Evolutionary conservation across 2,797 vertebrate genomes (phyloP).

Genomic region (Mareca strepera): DNA sequence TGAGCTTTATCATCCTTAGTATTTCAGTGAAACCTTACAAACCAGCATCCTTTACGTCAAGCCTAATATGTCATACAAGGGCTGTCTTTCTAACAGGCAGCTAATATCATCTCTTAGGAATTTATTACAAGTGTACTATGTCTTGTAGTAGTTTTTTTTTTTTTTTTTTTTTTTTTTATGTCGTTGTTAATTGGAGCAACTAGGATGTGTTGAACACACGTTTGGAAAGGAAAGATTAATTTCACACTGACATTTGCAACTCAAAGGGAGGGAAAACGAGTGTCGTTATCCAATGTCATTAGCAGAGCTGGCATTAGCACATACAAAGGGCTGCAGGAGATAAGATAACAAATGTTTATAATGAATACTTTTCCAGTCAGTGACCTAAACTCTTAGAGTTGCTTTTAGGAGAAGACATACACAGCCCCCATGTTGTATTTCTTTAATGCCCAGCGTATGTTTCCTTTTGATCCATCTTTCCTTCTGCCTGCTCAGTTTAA

Average conservation of each 20-base stretch:
- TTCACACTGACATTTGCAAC: neutral
- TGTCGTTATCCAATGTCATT: fast-evolving
- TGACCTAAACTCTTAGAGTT: neutral
- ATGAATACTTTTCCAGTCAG: neutral
- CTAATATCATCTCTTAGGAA: slow-evolving; percentile 59
- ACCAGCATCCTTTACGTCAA: neutral
- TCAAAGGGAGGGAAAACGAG: neutral
- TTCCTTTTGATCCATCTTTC: slow-evolving; percentile 35
- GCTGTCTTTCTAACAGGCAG: slow-evolving; percentile 9
- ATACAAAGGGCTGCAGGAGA: neutral
- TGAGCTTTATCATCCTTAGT: neutral
- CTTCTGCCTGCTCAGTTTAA: slow-evolving; percentile 11
- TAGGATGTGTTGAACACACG: neutral
- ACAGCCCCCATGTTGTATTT: neutral
- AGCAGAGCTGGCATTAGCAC: neutral
- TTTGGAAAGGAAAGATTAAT: neutral
- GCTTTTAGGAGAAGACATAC: neutral
- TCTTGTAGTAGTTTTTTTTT: slow-evolving; percentile 19
- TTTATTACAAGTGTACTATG: slow-evolving; percentile 30
- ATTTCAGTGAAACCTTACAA: neutral
- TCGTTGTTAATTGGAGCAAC: slow-evolving; percentile 23
- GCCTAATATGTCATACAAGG: neutral
- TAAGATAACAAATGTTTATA: neutral
- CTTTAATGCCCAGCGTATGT: neutral
- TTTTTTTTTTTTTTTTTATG: slow-evolving; percentile 43